phyloP scores from a whole-genome alignment of 2,888 invertebrate genomes.

The Idaea dimidiata region DNA sequence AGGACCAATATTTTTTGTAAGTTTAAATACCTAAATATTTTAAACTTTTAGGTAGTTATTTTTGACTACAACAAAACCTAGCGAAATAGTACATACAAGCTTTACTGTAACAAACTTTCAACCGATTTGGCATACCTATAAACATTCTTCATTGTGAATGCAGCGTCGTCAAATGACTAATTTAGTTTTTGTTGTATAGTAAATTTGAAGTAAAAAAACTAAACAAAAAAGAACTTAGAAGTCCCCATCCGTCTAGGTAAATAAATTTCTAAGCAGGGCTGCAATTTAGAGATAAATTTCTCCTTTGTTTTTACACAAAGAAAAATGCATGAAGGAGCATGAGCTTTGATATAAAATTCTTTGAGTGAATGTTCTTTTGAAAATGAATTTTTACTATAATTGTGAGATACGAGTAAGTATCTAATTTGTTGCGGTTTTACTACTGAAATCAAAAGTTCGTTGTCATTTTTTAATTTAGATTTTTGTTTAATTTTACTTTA shows the following conservation, averaged over 20 bases:
- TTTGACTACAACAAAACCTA: too few relatives aligned
- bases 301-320: slow-evolving; percentile 4
- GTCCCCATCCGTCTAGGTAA: background rate
- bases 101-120: too few relatives aligned
- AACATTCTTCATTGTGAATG: too few relatives aligned
- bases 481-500: background rate
- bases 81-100: too few relatives aligned
- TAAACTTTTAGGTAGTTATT: too few relatives aligned
- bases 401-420: slow-evolving; percentile 7
- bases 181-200: too few relatives aligned
- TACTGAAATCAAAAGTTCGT: background rate
- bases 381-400: background rate
- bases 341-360: background rate
- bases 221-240: background rate
- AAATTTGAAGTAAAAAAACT: too few relatives aligned
- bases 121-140: too few relatives aligned
- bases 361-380: background rate
- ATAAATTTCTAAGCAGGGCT: background rate
- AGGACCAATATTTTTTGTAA: too few relatives aligned
- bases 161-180: too few relatives aligned
- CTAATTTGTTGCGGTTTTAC: slow-evolving; percentile 10
- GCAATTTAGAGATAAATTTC: slow-evolving; percentile 7
- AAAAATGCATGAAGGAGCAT: background rate
- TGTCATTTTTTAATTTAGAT: background rate
- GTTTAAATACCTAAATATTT: too few relatives aligned